phyloP scores from a whole-genome alignment of 1,140 invertebrate species.

The Zaprionus kolodkinae region DNA sequence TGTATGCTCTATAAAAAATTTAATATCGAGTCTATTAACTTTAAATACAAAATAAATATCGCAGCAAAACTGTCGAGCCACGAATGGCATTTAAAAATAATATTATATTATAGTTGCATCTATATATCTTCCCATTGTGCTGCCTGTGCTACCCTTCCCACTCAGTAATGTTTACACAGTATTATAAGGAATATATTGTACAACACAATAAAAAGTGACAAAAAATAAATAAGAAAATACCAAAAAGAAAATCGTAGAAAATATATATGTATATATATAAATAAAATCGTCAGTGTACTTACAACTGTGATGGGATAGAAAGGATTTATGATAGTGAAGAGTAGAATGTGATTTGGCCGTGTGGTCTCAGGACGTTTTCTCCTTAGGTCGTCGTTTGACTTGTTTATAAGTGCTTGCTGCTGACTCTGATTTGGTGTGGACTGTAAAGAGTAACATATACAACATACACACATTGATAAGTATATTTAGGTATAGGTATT shows the following conservation, averaged over 20 bases:
- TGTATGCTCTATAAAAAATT: conserved; percentile 10
- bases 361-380: conserved; percentile 87
- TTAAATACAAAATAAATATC: neutral
- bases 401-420: conserved; percentile 82
- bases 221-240: conserved; percentile 2
- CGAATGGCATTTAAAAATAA: neutral
- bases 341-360: conserved; percentile 95
- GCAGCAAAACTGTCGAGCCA: neutral
- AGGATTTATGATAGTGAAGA: conserved; percentile 98
- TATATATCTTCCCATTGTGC: too few relatives aligned
- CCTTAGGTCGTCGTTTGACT: conserved; percentile 86
- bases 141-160: neutral
- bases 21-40: neutral
- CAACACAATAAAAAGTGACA: neutral
- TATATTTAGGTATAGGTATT: conserved; percentile 27
- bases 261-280: conserved; percentile 27
- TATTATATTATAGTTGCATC: neutral
- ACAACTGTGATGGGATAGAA: conserved; percentile 99
- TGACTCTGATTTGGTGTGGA: conserved; percentile 83
- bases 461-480: conserved; percentile 57
- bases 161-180: neutral
- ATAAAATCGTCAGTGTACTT: conserved; percentile 86
- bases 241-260: conserved; percentile 1
- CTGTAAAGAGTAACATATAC: conserved; percentile 74
- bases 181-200: neutral